Conservation (phyloP, 2,888 invertebrate genomes). For the Notocelia uddmanniana region DNA sequence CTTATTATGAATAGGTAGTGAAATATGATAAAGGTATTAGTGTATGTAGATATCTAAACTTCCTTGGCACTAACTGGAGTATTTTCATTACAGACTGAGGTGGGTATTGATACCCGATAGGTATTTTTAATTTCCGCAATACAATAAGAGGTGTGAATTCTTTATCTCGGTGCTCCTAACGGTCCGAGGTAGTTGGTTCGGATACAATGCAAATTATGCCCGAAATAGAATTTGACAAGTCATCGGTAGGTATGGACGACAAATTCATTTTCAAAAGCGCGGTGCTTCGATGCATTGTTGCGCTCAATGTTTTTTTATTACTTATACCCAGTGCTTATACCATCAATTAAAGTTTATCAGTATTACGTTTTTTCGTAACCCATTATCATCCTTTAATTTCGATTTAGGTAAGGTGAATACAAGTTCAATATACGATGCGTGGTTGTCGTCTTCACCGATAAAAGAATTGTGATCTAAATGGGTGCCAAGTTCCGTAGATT, state of each 20-base stretch:
- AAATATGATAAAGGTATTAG: background rate
- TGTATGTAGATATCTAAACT: conserved; percentile 8
- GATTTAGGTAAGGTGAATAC: too few relatives aligned
- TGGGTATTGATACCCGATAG: conserved; percentile 23
- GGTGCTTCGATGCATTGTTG: background rate
- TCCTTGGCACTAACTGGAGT: conserved; percentile 16
- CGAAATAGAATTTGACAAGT: conserved; percentile 50
- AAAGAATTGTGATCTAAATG: too few relatives aligned
- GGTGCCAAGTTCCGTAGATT: too few relatives aligned
- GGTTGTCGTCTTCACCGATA: too few relatives aligned
- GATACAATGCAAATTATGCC: conserved; percentile 51
- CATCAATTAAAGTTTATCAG: too few relatives aligned
- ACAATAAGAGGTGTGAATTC: conserved; percentile 43
- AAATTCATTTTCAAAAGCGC: background rate
- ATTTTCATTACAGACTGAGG: conserved; percentile 20
- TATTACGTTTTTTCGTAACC: too few relatives aligned
- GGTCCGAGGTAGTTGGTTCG: conserved; percentile 44
- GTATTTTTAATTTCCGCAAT: conserved; percentile 30
- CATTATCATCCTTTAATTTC: too few relatives aligned
- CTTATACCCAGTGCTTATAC: too few relatives aligned
- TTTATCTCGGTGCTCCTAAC: conserved; percentile 48
- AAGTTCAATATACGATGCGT: too few relatives aligned
- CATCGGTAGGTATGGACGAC: conserved; percentile 44
- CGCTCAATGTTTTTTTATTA: background rate
- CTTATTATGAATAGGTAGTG: background rate